Base-by-base conservation (phyloP, 2,113 vertebrate genomes). In the Hippoglossus stenolepis region DNA sequence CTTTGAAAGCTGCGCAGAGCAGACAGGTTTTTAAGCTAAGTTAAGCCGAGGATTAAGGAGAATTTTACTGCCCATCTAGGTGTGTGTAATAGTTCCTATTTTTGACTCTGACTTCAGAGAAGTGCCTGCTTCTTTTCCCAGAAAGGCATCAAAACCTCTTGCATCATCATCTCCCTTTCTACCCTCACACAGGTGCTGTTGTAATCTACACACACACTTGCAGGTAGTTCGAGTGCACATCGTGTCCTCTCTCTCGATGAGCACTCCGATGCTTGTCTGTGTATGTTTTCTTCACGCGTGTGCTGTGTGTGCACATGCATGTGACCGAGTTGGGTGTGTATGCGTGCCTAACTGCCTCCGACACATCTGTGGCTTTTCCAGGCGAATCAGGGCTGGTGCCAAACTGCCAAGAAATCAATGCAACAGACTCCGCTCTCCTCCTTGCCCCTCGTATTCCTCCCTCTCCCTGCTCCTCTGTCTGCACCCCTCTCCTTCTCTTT, bases 341-440 rank as follows among this genome's bases (percentile, higher is more conserved):
- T 53, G 74, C 18, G 26, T 76, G 68, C 65, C 84, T 91, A 90
- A 90, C 74, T 79, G 66, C 43, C 79, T 90, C 80, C 90, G 91
- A 93, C 87, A 87, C 86, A 84, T 88, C 83, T 85, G 85, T 91
- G 85, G 87, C 89, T 89, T 93, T 90, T 91, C 86, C 86, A 85
- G 82, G 84, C 84, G 49, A 87, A 86, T 86, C 83, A 62, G 73
- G 87, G 54, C 87, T 65, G 72, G 67, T 88, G 87, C 88, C 88
- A 90, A 90, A 85, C 86, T 85, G 90, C 85, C 88, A 91, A 82
- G 87, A 90, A 92, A 93, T 93, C 91, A 90, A 88, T 85, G 89
- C 82, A 89, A 87, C 80, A 79, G 84, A 73, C 85, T 87, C 73
- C 38, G 4, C 82, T 82, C 82, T 58, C 77, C 79, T 79, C 65